phyloP scores from a whole-genome alignment of 37 sponge, comb jelly and placozoan species.

The Oopsacas minuta region DNA sequence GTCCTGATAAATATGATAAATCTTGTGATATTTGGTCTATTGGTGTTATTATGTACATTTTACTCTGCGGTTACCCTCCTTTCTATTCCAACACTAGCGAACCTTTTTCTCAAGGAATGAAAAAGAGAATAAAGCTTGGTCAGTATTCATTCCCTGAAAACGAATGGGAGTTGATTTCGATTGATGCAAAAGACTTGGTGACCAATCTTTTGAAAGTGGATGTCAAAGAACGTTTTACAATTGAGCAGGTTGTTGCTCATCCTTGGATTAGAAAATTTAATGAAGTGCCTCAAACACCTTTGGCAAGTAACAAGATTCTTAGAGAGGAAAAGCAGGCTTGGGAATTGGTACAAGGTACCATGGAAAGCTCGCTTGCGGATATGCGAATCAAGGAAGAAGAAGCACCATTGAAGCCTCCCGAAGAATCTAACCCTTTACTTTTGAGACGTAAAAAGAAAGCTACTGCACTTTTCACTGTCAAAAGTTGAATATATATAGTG shows the following conservation, averaged over 20 bases:
- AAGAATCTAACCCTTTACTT: background rate
- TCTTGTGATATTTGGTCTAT: conserved; percentile 99
- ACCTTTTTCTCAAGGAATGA: conserved; percentile 94
- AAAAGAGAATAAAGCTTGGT: conserved; percentile 82
- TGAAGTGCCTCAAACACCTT: conserved; percentile 68
- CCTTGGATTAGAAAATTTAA: conserved; percentile 53
- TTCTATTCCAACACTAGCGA: conserved; percentile 84
- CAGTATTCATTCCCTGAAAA: conserved; percentile 79
- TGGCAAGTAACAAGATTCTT: conserved; percentile 51
- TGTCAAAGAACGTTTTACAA: conserved; percentile 24
- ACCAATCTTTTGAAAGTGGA: background rate
- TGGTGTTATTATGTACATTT: conserved; percentile 91
- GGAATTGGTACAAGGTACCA: conserved; percentile 53
- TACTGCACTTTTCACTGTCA: background rate
- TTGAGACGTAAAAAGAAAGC: background rate
- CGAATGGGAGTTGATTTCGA: conserved; percentile 73
- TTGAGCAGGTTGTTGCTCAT: conserved; percentile 54
- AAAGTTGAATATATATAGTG: no score
- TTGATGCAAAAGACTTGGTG: conserved; percentile 29
- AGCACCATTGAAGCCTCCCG: background rate
- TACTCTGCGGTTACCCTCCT: conserved; percentile 93
- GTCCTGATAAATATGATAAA: conserved; percentile 89
- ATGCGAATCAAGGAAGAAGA: background rate
- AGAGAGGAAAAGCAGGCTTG: conserved; percentile 68
- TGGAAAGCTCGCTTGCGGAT: background rate